These are phyloP conservation scores for Pelusios castaneus DNA, from an alignment of 2,113 vertebrate genomes.

Conservation along the genomic window DNA sequence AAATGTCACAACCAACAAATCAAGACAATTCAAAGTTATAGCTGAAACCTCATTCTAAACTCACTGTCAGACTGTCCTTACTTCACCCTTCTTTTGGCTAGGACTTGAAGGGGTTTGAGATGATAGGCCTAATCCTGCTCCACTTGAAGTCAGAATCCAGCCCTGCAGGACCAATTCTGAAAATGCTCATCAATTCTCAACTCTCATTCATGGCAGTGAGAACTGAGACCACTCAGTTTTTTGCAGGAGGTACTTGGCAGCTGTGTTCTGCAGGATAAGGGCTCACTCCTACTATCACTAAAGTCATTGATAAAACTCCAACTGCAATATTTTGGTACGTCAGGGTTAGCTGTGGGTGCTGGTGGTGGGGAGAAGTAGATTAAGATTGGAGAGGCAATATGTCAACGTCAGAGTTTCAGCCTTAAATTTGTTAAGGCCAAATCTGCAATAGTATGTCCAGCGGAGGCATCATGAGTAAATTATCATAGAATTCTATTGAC, in stretches of 20 bases:
- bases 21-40: not conserved
- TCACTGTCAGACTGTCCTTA: not conserved
- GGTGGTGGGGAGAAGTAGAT: not conserved
- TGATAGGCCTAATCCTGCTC: not conserved
- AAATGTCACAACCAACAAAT: not conserved
- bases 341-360: not conserved
- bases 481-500: not conserved
- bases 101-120: not conserved
- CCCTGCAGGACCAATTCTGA: not conserved
- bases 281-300: not conserved
- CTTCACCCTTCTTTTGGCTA: not conserved
- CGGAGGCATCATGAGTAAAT: fast-evolving
- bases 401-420: not conserved
- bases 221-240: not conserved
- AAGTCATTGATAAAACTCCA: not conserved
- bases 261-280: not conserved
- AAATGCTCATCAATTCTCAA: too few relatives aligned
- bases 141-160: not conserved
- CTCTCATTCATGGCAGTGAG: not conserved
- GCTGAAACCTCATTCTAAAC: not conserved
- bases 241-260: not conserved
- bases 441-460: not conserved
- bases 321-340: fast-evolving
- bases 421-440: not conserved
- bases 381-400: not conserved